phyloP scores from a whole-genome alignment of 2,888 invertebrate species.

The Pollenia angustigena region DNA sequence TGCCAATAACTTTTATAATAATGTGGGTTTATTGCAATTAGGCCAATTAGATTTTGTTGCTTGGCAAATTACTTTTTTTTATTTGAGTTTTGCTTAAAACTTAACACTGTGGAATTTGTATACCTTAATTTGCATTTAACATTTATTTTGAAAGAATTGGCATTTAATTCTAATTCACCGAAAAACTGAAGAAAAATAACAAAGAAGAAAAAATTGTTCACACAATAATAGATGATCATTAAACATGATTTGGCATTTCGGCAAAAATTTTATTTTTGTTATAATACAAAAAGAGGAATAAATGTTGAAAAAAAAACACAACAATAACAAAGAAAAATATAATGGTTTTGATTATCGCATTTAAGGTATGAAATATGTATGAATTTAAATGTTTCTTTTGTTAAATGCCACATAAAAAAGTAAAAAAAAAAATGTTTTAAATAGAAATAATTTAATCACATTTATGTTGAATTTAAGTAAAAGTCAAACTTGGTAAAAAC shows the following conservation, averaged over 20 bases:
- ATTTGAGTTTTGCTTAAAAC: not conserved
- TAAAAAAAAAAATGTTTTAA: not conserved
- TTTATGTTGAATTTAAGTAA: not conserved
- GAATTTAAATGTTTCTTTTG: conserved; percentile 36
- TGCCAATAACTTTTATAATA: not conserved
- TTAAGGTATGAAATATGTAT: conserved; percentile 40
- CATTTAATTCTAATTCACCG: conserved; percentile 69
- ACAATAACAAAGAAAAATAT: conserved; percentile 13
- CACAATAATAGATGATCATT: conserved; percentile 63
- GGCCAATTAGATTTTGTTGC: conserved; percentile 63
- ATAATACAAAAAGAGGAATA: conserved; percentile 20
- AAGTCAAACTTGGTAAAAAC: not conserved
- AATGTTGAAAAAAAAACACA: not conserved
- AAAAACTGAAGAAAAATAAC: conserved; percentile 31
- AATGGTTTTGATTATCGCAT: conserved; percentile 34
- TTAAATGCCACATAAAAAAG: conserved; percentile 50
- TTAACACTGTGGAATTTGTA: conserved; percentile 24
- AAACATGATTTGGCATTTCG: conserved; percentile 72
- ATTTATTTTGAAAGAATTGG: conserved; percentile 72
- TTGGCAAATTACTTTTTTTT: conserved; percentile 35
- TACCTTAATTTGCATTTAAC: conserved; percentile 72
- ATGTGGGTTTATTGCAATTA: conserved; percentile 64
- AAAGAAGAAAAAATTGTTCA: conserved; percentile 44
- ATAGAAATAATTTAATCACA: conserved; percentile 14
- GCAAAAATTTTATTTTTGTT: conserved; percentile 24